Percentiles rank a stretch among this genome's conserved stretches.
Conservation (phyloP, 2,113 vertebrate species). For the Fregetta grallaria region DNA sequence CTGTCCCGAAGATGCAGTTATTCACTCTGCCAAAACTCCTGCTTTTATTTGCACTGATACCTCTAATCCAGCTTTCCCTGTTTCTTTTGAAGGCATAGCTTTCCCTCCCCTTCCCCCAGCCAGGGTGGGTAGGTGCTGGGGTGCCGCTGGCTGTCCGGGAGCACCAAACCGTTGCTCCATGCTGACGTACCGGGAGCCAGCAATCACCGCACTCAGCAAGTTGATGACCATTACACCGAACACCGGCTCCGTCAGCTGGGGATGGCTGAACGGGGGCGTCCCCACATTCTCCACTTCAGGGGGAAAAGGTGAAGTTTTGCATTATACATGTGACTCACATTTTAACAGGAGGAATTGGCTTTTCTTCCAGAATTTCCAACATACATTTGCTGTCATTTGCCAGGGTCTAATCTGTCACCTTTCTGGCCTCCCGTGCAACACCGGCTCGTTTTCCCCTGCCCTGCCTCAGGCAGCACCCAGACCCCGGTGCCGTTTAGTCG, state of each 20-base stretch:
- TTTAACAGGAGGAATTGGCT: neutral
- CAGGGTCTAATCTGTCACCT: neutral
- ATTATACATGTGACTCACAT: rapidly evolving
- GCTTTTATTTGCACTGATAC: neutral
- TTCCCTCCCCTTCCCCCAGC: neutral
- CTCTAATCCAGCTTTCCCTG: too few relatives aligned
- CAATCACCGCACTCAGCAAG: neutral
- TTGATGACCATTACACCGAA: too few relatives aligned
- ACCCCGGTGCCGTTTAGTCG: rapidly evolving
- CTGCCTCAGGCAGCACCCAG: neutral
- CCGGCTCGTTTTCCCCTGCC: neutral
- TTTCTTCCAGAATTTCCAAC: neutral
- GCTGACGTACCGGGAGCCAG: neutral
- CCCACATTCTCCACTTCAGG: neutral
- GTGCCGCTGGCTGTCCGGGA: neutral
- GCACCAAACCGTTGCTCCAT: neutral
- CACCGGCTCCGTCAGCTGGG: neutral
- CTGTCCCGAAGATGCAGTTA: neutral
- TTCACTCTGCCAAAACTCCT: neutral
- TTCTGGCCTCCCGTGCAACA: neutral
- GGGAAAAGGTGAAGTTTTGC: neutral
- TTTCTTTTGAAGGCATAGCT: neutral
- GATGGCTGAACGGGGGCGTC: rapidly evolving
- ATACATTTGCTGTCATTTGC: neutral
- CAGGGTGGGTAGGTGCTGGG: neutral